Evolutionary conservation across 2,888 invertebrate genomes (phyloP), one percentile per base, ranked within the genome.

Genomic region (Tenthredo livida): DNA sequence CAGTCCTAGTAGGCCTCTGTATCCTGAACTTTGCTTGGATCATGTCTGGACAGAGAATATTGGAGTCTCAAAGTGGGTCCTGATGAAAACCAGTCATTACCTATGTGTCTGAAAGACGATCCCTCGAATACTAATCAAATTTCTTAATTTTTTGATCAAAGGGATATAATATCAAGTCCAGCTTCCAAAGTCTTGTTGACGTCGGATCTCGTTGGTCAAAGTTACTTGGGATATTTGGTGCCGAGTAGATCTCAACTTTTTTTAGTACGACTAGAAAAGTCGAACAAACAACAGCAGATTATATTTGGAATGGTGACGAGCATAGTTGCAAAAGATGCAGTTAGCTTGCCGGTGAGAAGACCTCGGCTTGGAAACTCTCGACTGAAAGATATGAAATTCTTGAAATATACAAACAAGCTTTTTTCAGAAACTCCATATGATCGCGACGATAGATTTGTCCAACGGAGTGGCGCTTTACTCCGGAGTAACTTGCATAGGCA

Each of bases 1-100:
- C n/a, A 88, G 87, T 43, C 88, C 90, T 21, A 90, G 92, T 80
- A 92, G 97, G 88, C 97, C 97, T 0, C 93, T 98, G 40, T 96
- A 96, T 88, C 98, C 98, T 0, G 97, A 97, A 88, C 95, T 98
- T 87, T 98, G 98, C 90, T 94, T 99, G 72, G 98, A 99, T 88
- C 97, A 97, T 91, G 94, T 98, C 17, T 99, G 98, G 98, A 97
- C 97, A 0, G 98, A 98, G 90, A 96, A 94, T 86, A 94, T 89
- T 61, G 91, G 90, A 15, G 87, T 93, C 15, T 90, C 93, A 47
- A 93, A 93, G 94, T 93, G 89, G 88, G 89, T 88, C 72, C 67
- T 21, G 12, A 25, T 54, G 15, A 12, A 7, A 15, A 15, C 2
- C 40, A 17, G 21, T 61, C 70, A 4, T n/a, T 58, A 15, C 9